A percentile compares a stretch with the other conserved stretches of the same genome.
phyloP scores from a whole-genome alignment of 37 sponge, comb jelly and placozoan species.

The Ephydatia muelleri region DNA sequence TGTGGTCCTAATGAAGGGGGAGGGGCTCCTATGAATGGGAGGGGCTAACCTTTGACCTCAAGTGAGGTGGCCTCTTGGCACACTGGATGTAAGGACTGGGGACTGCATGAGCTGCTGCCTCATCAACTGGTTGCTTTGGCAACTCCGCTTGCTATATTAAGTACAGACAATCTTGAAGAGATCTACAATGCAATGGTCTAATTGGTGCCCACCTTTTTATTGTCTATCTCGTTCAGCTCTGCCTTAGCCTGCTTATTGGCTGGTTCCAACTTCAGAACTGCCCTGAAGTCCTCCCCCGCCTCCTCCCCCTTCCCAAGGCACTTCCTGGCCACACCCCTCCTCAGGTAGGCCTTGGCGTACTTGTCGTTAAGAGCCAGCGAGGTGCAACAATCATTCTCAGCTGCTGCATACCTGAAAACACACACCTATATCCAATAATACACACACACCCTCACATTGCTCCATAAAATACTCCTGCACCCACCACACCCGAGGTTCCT shows the following conservation, averaged over 20 bases:
- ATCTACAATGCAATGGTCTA: background rate
- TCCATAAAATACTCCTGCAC: background rate
- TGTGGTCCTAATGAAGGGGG: background rate
- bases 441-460: background rate
- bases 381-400: conserved; percentile 71
- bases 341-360: conserved; percentile 76
- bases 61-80: conserved; percentile 69
- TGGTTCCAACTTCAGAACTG: conserved; percentile 67
- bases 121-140: too few relatives aligned
- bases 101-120: too few relatives aligned
- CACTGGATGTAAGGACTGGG: conserved; percentile 31
- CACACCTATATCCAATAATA: too few relatives aligned
- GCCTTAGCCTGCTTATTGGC: conserved; percentile 65
- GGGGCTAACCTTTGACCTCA: conserved; percentile 69
- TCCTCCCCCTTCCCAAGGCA: conserved; percentile 28
- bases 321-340: conserved; percentile 65
- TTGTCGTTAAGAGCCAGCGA: conserved; percentile 61
- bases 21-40: too few relatives aligned
- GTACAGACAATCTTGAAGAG: background rate
- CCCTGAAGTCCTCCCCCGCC: conserved; percentile 65
- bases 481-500: background rate
- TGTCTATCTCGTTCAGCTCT: conserved; percentile 57
- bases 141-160: background rate
- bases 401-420: conserved; percentile 80
- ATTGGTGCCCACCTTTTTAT: background rate